These are phyloP conservation scores for Dasypogon diadema DNA, from an alignment of 2,888 invertebrate species.

Conservation along the genomic window DNA sequence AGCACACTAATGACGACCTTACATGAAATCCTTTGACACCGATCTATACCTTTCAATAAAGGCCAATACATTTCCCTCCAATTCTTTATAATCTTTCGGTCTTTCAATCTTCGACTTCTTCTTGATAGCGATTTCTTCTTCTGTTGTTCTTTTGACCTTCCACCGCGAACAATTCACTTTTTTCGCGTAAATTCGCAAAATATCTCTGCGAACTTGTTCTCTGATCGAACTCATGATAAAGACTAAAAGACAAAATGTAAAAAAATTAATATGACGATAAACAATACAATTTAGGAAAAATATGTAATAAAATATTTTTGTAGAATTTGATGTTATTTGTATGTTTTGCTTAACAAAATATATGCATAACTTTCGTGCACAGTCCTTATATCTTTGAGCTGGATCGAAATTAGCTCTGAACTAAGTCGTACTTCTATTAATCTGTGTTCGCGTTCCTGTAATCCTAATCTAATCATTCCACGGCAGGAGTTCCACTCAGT, in stretches of 20 bases:
- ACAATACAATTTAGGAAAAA: background rate
- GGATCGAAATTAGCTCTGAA: background rate
- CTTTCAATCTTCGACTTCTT: no score
- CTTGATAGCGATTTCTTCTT: no score
- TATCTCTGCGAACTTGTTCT: background rate
- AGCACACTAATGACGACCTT: no score
- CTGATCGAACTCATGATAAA: background rate
- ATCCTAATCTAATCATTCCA: no score
- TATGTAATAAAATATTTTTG: background rate
- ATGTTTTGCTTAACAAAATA: background rate
- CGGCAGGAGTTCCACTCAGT: no score
- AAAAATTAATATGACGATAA: background rate
- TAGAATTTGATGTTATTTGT: background rate
- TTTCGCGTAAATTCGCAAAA: background rate
- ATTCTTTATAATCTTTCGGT: no score
- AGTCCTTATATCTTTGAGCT: background rate
- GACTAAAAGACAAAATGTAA: background rate
- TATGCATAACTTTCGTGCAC: background rate
- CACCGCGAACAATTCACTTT: background rate
- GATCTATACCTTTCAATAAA: no score
- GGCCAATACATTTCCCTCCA: no score
- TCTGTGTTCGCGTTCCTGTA: no score
- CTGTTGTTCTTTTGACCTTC: background rate
- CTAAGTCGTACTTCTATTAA: background rate
- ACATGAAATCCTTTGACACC: no score